Base-by-base conservation (phyloP, 2,888 invertebrate genomes). In the Arge pagana region DNA sequence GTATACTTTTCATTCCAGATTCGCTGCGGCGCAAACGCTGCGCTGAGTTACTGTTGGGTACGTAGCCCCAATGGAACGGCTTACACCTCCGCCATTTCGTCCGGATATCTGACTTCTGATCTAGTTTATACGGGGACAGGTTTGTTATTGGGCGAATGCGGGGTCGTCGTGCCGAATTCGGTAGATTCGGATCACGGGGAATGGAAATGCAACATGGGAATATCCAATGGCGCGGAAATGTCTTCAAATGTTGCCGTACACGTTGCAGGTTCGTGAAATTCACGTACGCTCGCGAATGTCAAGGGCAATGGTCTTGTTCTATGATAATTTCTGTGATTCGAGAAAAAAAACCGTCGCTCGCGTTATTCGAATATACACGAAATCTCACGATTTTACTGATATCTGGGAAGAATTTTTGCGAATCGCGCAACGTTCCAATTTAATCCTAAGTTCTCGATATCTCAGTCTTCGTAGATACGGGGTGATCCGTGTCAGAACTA, bases 201-300 rank as follows among this genome's bases (percentile, higher is more conserved):
- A 24, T 73, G 74, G 73, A 64, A 52, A 21, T 73, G 74, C 55
- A 64, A 61, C 42, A 58, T 71, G 62, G 73, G 73, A 10, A 36
- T 65, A 33, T 24, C 43, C 3, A 56, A 62, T 30, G 63, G 59
- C 23, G 33, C 56, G 5, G 69, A 73, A 56, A 23, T 68, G 28
- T 53, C 55, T 41, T 18, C 55, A 13, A 56, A 48, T 35, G 58
- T 72, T 43, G 35, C 55, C 4, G 70, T 72, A 21, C 56, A 48
- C 31, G 63, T 74, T 13, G 60, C 67, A 62, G 70, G 72, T 74
- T 51, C 48, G 65, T 35, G 21, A 13, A 15, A 26, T 26, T 26
- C n/a, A n/a, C n/a, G n/a, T n/a, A n/a, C n/a, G n/a, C n/a, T n/a
- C n/a, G n/a, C n/a, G n/a, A n/a, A n/a, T n/a, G n/a, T n/a, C n/a